Evolutionary conservation across 2,888 invertebrate genomes (phyloP), one percentile per base, ranked within the genome.

Genomic region (Holacanthella duospinosa): DNA sequence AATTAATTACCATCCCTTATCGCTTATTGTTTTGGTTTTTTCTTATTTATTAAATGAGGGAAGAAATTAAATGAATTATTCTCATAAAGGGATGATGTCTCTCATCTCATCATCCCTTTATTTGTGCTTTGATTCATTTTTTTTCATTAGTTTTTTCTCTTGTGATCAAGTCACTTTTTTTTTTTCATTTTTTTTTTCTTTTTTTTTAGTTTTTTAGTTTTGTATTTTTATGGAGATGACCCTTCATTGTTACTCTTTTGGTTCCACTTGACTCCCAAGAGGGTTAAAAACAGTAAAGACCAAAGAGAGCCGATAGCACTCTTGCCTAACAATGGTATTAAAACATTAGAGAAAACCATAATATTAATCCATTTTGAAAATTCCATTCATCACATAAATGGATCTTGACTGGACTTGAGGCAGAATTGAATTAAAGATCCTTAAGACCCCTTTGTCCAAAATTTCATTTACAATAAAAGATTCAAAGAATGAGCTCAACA

Each of bases 311-410:
- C 19, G 4, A n/a, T n/a, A 21, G 21, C 16, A 6, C 36, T 36
- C 36, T 36, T 36, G 6, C 16, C 16, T 16, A 36, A 36, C 36
- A 36, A 36, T 24, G 26, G 29, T 4, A 2, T 44, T 58, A 55
- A 59, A 59, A 58, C n/a, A n/a, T n/a, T n/a, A n/a, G n/a, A n/a
- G n/a, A n/a, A n/a, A n/a, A n/a, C n/a, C n/a, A n/a, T n/a, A n/a
- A n/a, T n/a, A 48, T 59, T 64, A 61, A 65, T 65, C 63, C 65
- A 65, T 63, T 65, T 65, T 63, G 61, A 55, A 48, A 65, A 65
- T 65, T 62, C 62, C 36, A 48, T 36, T 60, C 63, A 65, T 65
- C 63, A 65, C 25, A 59, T 55, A 63, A 65, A 63, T 63, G 62
- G 65, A 55, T 43, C n/a, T 43, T 48, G 55, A 55, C 27, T 27